Evolutionary conservation across 2,888 invertebrate species (phyloP).

Genomic region (Malthinus flaveolus): DNA sequence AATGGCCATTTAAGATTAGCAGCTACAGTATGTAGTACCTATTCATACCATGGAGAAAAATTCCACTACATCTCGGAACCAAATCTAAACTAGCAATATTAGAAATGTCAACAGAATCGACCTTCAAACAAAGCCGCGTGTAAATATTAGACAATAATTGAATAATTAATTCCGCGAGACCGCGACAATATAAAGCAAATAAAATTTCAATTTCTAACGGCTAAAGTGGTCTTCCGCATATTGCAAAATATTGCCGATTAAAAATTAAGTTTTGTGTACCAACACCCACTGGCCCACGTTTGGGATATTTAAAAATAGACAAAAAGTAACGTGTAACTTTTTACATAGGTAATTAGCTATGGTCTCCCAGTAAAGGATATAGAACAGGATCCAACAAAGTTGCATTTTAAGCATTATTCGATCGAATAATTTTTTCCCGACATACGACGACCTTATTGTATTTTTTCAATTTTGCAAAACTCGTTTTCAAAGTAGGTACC

Average conservation of each 20-base stretch:
- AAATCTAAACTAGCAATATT: too few relatives aligned
- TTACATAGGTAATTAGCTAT: background rate
- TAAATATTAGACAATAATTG: too few relatives aligned
- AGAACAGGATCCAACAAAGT: constrained; percentile 3
- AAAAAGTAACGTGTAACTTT: background rate
- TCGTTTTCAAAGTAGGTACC: background rate
- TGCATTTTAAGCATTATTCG: background rate
- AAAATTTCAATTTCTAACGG: background rate
- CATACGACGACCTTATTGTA: background rate
- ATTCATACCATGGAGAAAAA: too few relatives aligned
- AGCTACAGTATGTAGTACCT: too few relatives aligned
- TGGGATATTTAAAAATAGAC: background rate
- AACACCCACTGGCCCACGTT: background rate
- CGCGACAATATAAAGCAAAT: too few relatives aligned
- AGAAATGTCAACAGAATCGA: too few relatives aligned
- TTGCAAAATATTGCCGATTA: background rate
- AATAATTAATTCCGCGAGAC: too few relatives aligned
- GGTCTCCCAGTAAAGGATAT: background rate
- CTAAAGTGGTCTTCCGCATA: constrained; percentile 4
- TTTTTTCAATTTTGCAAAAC: constrained; percentile 3
- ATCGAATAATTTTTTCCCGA: background rate
- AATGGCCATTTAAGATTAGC: too few relatives aligned
- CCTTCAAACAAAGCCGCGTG: too few relatives aligned
- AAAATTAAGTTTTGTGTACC: background rate
- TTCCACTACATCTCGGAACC: too few relatives aligned